Evolutionary conservation across 2,797 vertebrate species (phyloP).

Genomic region (Pachyuromys duprasi): DNA sequence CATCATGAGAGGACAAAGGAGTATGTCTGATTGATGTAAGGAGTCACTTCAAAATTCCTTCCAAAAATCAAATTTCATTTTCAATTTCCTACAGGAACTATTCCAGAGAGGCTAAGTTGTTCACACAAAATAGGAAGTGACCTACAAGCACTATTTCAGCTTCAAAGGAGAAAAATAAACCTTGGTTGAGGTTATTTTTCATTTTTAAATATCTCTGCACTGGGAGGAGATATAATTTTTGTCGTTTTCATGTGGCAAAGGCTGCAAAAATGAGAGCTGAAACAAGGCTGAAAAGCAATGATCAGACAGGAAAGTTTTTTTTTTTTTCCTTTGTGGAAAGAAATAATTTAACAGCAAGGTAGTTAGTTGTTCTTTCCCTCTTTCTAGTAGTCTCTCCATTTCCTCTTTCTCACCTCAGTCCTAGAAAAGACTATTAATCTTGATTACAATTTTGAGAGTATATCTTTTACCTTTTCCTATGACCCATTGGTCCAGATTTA

Average conservation of each 20-base stretch:
- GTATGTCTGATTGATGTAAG: slow-evolving; percentile 33
- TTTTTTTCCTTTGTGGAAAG: neutral
- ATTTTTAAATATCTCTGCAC: slow-evolving; percentile 30
- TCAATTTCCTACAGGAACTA: slow-evolving; percentile 61
- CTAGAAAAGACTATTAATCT: slow-evolving; percentile 11
- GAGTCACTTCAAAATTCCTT: slow-evolving; percentile 52
- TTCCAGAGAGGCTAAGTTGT: slow-evolving; percentile 50
- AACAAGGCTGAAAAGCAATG: neutral
- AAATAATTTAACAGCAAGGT: slow-evolving; percentile 19
- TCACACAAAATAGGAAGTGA: slow-evolving; percentile 67
- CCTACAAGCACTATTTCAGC: slow-evolving; percentile 23
- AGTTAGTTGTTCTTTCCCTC: neutral
- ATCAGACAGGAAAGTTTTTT: slow-evolving; percentile 16
- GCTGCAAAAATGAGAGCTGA: neutral
- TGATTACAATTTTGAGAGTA: slow-evolving; percentile 31
- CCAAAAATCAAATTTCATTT: slow-evolving; percentile 71
- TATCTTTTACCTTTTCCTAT: slow-evolving; percentile 38
- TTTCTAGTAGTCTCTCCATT: slow-evolving; percentile 18
- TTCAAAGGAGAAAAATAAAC: slow-evolving; percentile 36
- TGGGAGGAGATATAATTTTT: slow-evolving; percentile 28
- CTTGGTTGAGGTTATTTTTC: slow-evolving; percentile 46
- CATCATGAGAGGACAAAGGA: neutral
- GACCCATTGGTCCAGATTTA: slow-evolving; percentile 61
- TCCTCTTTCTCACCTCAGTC: slow-evolving; percentile 26
- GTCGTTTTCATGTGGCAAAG: slow-evolving; percentile 44